Conservation (phyloP, 2,888 invertebrate species). For the Dorcus parallelipipedus region DNA sequence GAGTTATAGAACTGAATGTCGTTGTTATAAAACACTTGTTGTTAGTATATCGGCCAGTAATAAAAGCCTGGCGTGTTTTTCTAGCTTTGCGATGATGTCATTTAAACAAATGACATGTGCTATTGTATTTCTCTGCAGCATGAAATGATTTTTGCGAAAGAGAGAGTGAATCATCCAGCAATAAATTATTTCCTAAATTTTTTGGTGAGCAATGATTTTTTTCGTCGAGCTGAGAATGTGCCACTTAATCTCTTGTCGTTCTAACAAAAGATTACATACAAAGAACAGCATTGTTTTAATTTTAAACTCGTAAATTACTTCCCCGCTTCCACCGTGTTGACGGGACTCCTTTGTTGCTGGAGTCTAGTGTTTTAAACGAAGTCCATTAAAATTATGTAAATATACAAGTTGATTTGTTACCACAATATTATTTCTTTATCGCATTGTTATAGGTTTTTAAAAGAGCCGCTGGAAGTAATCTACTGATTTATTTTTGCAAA, state of each 20-base stretch:
- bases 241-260: neutral
- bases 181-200: conserved; percentile 5
- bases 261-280: neutral
- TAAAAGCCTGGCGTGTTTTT: conserved; percentile 10
- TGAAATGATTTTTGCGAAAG: conserved; percentile 5
- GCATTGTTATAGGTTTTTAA: no score
- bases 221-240: neutral
- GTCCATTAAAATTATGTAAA: no score
- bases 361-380: no score
- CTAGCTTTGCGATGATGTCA: neutral
- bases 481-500: neutral
- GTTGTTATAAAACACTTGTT: conserved; percentile 14
- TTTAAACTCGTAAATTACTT: no score
- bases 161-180: conserved; percentile 7
- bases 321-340: no score
- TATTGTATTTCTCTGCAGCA: conserved; percentile 23
- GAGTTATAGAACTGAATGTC: conserved; percentile 21
- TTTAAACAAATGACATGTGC: conserved; percentile 26
- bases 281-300: neutral
- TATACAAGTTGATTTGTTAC: no score
- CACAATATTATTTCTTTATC: no score
- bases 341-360: no score
- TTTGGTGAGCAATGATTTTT: neutral
- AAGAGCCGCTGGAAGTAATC: no score
- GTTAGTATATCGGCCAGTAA: conserved; percentile 11